Evolutionary conservation across 1,140 invertebrate species (phyloP).

Genomic region (Philaenus spumarius): DNA sequence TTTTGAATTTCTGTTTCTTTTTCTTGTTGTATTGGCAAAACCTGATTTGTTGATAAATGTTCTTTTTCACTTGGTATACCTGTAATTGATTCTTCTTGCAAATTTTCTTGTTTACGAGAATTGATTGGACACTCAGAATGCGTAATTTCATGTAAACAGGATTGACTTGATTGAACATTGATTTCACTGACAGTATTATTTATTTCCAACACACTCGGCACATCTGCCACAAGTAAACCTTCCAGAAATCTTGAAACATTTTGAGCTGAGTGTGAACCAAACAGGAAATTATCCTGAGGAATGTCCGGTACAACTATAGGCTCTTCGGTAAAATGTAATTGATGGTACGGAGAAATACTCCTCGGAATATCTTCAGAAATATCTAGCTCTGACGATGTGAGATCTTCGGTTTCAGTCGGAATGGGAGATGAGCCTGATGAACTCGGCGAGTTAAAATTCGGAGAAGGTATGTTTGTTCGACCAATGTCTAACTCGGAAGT

Average conservation of each 20-base stretch:
- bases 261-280: slow-evolving; percentile 14
- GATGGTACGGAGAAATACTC: too few species aligned
- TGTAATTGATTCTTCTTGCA: too few species aligned
- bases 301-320: background rate
- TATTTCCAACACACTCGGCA: background rate
- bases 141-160: too few species aligned
- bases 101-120: too few species aligned
- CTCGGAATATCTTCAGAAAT: slow-evolving; percentile 2
- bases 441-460: slow-evolving; percentile 1
- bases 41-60: too few species aligned
- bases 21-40: too few species aligned
- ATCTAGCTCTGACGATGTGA: slow-evolving; percentile 7
- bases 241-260: slow-evolving; percentile 17
- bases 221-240: slow-evolving; percentile 10
- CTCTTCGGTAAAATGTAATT: too few species aligned
- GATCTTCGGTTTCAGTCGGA: slow-evolving; percentile 7
- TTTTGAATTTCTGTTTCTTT: too few species aligned
- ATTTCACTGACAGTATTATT: background rate
- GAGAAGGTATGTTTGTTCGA: background rate
- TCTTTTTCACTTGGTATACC: too few species aligned
- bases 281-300: slow-evolving; percentile 1
- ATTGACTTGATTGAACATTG: background rate
- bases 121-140: too few species aligned
- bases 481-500: slow-evolving; percentile 6
- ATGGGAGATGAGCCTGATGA: slow-evolving; percentile 11